Evolutionary conservation across 1,140 invertebrate species (phyloP), one percentile per base, ranked within the genome.

Genomic region (Nixonia krombeini): DNA sequence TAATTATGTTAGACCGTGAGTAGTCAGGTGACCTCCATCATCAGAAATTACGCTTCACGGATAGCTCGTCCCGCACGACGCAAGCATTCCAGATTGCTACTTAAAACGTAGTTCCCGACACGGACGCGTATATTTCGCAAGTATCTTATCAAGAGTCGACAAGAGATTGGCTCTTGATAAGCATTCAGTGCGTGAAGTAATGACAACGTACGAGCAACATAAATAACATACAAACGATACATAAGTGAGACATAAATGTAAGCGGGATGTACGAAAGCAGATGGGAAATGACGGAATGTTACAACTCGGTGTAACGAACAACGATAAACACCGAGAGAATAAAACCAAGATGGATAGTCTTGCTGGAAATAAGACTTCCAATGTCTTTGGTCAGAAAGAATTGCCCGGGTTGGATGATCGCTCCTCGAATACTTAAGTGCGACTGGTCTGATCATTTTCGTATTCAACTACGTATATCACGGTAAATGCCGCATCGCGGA

Each of bases 1-100:
- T 67, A 61, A 67, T 67, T 67, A 67, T 67, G 41, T 40, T 17
- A 47, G 41, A 37, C 29, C 56, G 35, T 47, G 52, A 67, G 46
- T 56, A 50, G 41, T 61, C n/a, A n/a, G n/a, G 61, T 51, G 55
- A 10, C 42, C 42, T 47, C 38, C 51, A 51, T 61, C 56, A 53
- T n/a, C 41, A 12, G 25, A 55, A 61, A 53, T 67, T 61, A 67
- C 51, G 35, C 47, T 45, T 17, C 44, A 35, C 9, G n/a, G 18
- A 25, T 21, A 41, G 21, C 44, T 35, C 9, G 21, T 13, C 35
- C 40, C 31, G 42, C 45, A 7, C 45, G 28, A 50, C 45, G 9
- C 23, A 1, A n/a, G n/a, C n/a, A n/a, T n/a, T n/a, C n/a, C n/a
- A 55, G 38, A 68, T 61, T 61, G 46, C 38, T 35, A 68, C 46